Evolutionary conservation across 2,888 invertebrate genomes (phyloP).

Genomic region (Rotaria sp.): DNA sequence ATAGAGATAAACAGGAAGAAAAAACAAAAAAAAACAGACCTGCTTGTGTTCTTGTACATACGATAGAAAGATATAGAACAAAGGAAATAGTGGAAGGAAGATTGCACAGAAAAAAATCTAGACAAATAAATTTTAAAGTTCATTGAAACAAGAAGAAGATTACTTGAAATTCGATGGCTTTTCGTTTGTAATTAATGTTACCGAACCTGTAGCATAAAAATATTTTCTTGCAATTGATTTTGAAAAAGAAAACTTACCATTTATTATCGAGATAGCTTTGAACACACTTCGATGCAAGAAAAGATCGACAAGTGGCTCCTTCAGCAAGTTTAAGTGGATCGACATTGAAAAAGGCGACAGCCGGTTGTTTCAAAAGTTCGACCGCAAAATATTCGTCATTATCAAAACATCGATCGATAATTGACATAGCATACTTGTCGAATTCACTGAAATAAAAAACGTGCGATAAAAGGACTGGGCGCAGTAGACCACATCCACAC

Average conservation of each 20-base stretch:
- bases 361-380: background rate
- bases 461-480: too few species aligned
- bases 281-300: background rate
- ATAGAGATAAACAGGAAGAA: too few species aligned
- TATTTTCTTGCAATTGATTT: too few species aligned
- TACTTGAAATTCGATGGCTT: background rate
- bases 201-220: background rate
- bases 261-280: background rate
- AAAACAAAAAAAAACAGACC: background rate
- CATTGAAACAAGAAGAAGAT: background rate
- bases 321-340: background rate
- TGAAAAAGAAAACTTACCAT: background rate
- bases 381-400: conserved; percentile 1
- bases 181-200: background rate
- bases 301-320: background rate
- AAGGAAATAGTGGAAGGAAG: background rate
- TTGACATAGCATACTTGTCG: background rate
- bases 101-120: background rate
- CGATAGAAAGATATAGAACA: background rate
- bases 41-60: background rate
- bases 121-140: background rate
- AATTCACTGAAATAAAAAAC: background rate
- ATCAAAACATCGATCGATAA: background rate
- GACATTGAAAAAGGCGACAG: background rate
- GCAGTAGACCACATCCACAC: too few species aligned